Conservation (phyloP, 2,113 vertebrate species). For the Sula dactylatra region DNA sequence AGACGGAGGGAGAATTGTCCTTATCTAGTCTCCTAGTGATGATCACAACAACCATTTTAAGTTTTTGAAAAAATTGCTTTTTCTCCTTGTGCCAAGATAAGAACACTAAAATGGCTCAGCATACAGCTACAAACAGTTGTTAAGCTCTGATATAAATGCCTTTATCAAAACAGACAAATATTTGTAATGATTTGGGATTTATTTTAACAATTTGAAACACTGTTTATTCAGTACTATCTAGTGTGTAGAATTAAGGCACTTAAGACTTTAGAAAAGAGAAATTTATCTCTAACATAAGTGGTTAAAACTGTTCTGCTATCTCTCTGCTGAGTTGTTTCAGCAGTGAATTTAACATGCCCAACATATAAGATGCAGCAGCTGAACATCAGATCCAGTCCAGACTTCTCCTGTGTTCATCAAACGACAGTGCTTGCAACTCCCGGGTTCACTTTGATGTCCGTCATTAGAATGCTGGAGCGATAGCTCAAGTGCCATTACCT, state of each 20-base stretch:
- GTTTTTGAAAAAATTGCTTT: background rate
- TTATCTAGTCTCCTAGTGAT: background rate
- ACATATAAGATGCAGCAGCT: background rate
- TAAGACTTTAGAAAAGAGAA: background rate
- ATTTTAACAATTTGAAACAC: background rate
- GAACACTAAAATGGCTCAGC: background rate
- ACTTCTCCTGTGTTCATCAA: background rate
- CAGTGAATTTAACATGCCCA: background rate
- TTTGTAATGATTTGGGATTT: conserved; percentile 3
- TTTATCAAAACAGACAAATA: background rate
- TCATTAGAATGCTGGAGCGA: conserved; percentile 50
- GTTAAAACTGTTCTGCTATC: background rate
- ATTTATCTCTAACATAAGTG: background rate
- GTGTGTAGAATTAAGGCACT: conserved; percentile 7
- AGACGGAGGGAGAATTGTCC: background rate
- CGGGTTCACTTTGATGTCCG: conserved; percentile 27
- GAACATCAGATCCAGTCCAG: background rate
- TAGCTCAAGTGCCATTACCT: conserved; percentile 43
- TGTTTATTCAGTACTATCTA: background rate
- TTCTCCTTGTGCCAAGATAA: background rate
- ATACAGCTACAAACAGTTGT: background rate
- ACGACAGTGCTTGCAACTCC: background rate
- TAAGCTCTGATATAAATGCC: background rate
- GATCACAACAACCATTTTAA: background rate
- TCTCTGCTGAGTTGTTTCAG: background rate